phyloP scores from a whole-genome alignment of 2,797 vertebrate genomes.

The Morus bassanus region DNA sequence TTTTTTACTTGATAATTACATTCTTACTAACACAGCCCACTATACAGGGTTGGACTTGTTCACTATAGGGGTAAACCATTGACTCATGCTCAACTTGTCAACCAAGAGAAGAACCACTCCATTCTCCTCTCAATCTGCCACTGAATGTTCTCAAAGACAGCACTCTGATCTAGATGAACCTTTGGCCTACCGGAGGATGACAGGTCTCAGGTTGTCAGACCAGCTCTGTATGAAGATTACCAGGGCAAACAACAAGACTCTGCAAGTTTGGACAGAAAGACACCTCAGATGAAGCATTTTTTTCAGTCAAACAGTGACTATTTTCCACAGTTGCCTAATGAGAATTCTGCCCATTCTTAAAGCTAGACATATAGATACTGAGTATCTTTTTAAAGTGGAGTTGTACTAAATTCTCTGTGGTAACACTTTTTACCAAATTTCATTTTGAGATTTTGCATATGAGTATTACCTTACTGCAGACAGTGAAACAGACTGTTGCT shows the following conservation, averaged over 20 bases:
- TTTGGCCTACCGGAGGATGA: not conserved
- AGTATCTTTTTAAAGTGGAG: not conserved
- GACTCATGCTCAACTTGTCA: not conserved
- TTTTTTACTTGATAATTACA: not conserved
- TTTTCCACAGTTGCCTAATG: not conserved
- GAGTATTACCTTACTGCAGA: not conserved
- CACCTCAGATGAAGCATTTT: not conserved
- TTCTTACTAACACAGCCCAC: not conserved
- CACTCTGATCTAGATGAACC: not conserved
- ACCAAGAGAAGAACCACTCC: not conserved
- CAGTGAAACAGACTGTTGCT: not conserved
- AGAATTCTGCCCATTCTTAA: not conserved
- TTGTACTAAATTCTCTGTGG: not conserved
- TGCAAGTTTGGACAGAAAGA: not conserved
- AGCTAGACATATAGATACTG: not conserved
- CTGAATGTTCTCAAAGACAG: not conserved
- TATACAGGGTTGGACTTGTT: not conserved
- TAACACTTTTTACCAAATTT: not conserved
- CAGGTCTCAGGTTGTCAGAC: not conserved
- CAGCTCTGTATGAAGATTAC: not conserved
- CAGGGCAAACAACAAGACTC: not conserved
- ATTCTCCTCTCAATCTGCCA: not conserved
- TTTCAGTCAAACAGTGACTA: not conserved
- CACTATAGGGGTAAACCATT: not conserved
- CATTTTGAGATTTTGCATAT: not conserved